phyloP scores from a whole-genome alignment of 1,140 invertebrate genomes.

The Sitodiplosis mosellana region DNA sequence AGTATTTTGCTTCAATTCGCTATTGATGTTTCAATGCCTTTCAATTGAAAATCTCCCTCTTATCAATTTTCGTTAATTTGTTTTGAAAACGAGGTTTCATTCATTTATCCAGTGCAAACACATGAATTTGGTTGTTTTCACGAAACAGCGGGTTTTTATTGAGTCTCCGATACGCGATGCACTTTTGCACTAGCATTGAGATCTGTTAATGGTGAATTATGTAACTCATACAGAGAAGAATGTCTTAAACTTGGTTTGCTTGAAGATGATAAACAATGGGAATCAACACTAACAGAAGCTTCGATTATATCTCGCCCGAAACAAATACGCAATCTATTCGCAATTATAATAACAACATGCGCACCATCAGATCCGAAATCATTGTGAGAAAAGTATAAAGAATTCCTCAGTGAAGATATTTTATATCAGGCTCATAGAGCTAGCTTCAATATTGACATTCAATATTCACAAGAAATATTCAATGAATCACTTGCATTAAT shows the following conservation, averaged over 20 bases:
- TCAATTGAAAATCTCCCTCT: too few species aligned
- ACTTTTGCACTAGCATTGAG: too few species aligned
- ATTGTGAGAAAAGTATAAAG: slow-evolving; percentile 20
- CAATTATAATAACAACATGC: slow-evolving; percentile 19
- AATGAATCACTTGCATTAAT: slow-evolving; percentile 19
- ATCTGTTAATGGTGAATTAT: slow-evolving; percentile 22
- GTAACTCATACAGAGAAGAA: slow-evolving; percentile 20
- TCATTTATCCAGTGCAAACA: too few species aligned
- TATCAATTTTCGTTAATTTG: too few species aligned
- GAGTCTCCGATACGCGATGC: too few species aligned
- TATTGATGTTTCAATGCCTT: too few species aligned
- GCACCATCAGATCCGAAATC: slow-evolving; percentile 13
- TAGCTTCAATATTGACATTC: slow-evolving; percentile 7
- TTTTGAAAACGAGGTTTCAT: too few species aligned
- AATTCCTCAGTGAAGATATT: slow-evolving; percentile 12
- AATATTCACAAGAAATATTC: slow-evolving; percentile 7
- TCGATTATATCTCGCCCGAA: slow-evolving; percentile 12
- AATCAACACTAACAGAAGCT: slow-evolving; percentile 16
- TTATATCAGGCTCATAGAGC: slow-evolving; percentile 16
- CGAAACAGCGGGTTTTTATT: too few species aligned
- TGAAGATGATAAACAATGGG: slow-evolving; percentile 20
- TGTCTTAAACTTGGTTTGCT: slow-evolving; percentile 21
- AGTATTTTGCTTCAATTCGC: too few species aligned
- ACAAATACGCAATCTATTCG: slow-evolving; percentile 25
- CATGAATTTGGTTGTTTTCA: too few species aligned